Evolutionary conservation across 2,113 vertebrate species (phyloP), one percentile per base, ranked within the genome.

Genomic region (Antigone vipio): DNA sequence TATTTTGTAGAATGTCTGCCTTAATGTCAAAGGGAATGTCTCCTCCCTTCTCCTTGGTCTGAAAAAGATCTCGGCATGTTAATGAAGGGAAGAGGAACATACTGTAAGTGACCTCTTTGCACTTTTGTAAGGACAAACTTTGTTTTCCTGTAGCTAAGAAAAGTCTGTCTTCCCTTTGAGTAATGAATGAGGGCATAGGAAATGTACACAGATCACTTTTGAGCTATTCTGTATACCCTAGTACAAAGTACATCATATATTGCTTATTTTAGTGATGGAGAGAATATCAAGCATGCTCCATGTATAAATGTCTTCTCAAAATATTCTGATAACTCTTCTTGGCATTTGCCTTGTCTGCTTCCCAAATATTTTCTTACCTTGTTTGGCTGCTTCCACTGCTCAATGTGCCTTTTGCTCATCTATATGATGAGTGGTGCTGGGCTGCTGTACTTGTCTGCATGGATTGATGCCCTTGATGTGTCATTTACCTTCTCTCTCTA

Each of bases 231-330:
- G 8, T 27, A 4, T 38, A 24, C 4, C 24, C 53, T 29, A 30
- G 11, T 5, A 7, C 27, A 30, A n/a, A 81, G 23, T 2, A 30
- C 22, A 60, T 53, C 0, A 5, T 40, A 1, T n/a, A 27, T 10
- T 42, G 30, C 55, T 93, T 38, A 12, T 68, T 92, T 89, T 26
- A 72, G 82, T 1, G 15, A 23, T 32, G 53, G 77, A 53, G 58
- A 66, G 63, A 79, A 7, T 53, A 82, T 52, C 49, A 32, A 40
- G 68, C 9, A 4, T n/a, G 24, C 26, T 85, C 30, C 12, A 0
- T 6, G 22, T 9, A 10, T 60, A 77, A 87, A 68, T 19, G 20
- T 55, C 73, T 44, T 59, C 64, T 35, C 53, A 9, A 76, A 94
- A 64, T 16, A 23, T 1, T 12, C 62, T 38, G 81, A 64, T 53